Evolutionary conservation across 1,140 invertebrate genomes (phyloP).

Genomic region (Adoxophyes honmai): DNA sequence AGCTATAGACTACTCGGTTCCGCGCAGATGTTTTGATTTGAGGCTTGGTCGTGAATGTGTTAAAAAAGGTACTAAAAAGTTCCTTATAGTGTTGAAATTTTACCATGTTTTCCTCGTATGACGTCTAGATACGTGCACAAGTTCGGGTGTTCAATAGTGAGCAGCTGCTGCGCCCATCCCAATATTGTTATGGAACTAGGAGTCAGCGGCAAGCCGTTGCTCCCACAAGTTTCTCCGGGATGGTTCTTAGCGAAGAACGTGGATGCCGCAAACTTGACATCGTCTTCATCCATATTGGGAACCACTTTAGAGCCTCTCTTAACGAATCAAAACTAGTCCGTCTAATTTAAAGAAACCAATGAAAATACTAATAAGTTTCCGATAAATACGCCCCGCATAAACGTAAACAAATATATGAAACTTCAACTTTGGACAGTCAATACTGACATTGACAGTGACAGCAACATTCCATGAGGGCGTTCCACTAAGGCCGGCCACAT

Average conservation of each 20-base stretch:
- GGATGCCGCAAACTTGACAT: constrained; percentile 85
- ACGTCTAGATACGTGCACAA: constrained; percentile 95
- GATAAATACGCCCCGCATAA: neutral
- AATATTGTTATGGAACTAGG: constrained; percentile 97
- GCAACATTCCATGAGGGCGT: neutral
- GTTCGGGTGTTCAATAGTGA: constrained; percentile 87
- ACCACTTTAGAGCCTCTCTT: constrained; percentile 28
- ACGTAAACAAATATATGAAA: constrained; percentile 9
- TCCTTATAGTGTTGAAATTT: constrained; percentile 38
- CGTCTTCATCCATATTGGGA: constrained; percentile 39
- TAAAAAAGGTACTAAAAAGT: too few relatives aligned
- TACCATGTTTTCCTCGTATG: constrained; percentile 96
- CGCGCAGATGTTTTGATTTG: too few relatives aligned
- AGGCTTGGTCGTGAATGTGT: too few relatives aligned
- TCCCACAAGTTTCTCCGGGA: constrained; percentile 94
- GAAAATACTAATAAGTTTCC: neutral
- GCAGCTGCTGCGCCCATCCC: constrained; percentile 91
- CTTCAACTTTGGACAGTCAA: too few relatives aligned
- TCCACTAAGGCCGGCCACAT: too few relatives aligned
- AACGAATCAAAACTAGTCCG: neutral
- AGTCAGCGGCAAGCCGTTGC: constrained; percentile 95
- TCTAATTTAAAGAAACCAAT: too few relatives aligned
- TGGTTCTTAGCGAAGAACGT: constrained; percentile 95
- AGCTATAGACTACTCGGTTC: too few relatives aligned
- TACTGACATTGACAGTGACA: neutral